Evolutionary conservation across 2,113 vertebrate species (phyloP), one percentile per base, ranked within the genome.

Genomic region (Hypomesus transpacificus): DNA sequence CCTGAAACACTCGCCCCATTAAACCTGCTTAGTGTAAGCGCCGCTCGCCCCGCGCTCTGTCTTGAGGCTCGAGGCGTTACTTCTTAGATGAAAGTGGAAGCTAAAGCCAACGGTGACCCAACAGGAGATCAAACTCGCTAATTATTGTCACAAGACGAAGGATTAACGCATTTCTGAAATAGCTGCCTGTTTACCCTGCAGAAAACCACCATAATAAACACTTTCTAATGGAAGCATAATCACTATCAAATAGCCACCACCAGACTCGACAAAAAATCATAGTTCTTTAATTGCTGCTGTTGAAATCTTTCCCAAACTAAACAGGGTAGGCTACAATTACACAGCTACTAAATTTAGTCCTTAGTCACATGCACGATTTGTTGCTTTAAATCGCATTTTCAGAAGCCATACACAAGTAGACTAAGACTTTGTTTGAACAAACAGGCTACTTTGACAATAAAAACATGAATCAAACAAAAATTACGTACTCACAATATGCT

Each of bases 201-300:
- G 91, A 94, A 93, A 89, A 87, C 90, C 80, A 74, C 92, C 84
- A 84, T 92, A 92, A 94, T 97, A 97, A 98, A 96, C 94, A 91
- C 94, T 95, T 98, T 96, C 93, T 98, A 98, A 99, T 99, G 96
- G 96, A 97, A 95, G 96, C 95, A 92, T 98, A 97, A 98, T 98
- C 94, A 92, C 94, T 91, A 93, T 96, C 93, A 88, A 96, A 99
- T 97, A 94, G 94, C 94, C 87, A 88, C 91, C 87, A 93, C 87
- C 93, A 92, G 87, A 89, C 92, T 94, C 92, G 83, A 89, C 92
- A 91, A 91, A 91, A 88, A 89, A 94, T 95, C 92, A 95, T 94
- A 93, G 93, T 94, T 94, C 90, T 94, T 93, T 96, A 94, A 96
- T 94, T 95, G 93, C 92, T 84, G 71, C 67, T 69, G 69, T 71